Evolutionary conservation across 2,113 vertebrate species (phyloP), one percentile per base, ranked within the genome.

Genomic region (Siphamia tubifer): DNA sequence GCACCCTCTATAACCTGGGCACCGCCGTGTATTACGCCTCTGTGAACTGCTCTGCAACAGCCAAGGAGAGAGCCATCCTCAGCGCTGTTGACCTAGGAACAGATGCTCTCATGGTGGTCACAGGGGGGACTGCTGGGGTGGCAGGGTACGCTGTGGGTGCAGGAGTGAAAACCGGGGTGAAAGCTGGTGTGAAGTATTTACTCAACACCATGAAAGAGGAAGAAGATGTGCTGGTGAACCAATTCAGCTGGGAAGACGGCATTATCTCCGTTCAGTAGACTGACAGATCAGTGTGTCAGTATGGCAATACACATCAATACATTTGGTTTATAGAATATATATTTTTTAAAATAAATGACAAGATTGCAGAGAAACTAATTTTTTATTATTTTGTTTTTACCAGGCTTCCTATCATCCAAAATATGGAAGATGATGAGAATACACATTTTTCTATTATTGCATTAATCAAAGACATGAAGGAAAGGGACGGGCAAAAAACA

Each of bases 21-120:
- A 95, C 94, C 5, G 94, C 95, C 16, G 28, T 98, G 35, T 98
- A 97, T 68, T 98, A 95, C 0, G 93, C 94, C 34, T 84, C 91
- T 5, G 87, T 92, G 58, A 93, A 94, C 76, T 98, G 96, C 78
- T 53, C 80, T 0, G 87, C 82, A 2, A 57, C 74, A 5, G 96
- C 96, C 10, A 94, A 94, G 61, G 74, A 89, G 20, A 90, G 96
- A 51, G 96, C 94, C 8, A 74, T 93, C 76, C 88, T 96, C 12
- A 93, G 87, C 0, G 90, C 92, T 0, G 85, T 96, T 10, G 95
- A 95, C 71, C 56, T 98, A 36, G 93, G 95, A 48, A 96, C 94
- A 0, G 91, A 96, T 1, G 78, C 92, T 38, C 78, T 98, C 43
- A 76, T 93, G 21, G 88, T 86, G 0, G 75, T 92, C 38, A 81